phyloP scores from a whole-genome alignment of 2,113 vertebrate species.

The Odontophorus gujanensis region DNA sequence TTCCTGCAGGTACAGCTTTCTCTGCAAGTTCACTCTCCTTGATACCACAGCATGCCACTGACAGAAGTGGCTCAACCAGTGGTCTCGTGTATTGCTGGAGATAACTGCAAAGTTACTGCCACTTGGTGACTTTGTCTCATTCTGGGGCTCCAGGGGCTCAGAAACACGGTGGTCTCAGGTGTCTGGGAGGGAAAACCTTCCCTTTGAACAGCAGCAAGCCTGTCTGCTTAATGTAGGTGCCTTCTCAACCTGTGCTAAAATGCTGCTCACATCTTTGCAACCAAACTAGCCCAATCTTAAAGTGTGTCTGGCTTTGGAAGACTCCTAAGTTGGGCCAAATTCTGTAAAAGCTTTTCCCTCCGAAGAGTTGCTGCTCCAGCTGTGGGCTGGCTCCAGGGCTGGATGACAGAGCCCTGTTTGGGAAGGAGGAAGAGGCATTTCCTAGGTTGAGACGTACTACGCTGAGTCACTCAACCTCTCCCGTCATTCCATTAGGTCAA shows the following conservation, averaged over 20 bases:
- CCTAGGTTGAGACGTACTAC: not conserved
- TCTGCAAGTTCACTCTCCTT: not conserved
- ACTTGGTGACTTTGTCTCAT: not conserved
- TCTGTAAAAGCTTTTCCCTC: not conserved
- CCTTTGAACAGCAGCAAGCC: not conserved
- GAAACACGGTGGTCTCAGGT: not conserved
- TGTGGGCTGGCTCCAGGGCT: not conserved
- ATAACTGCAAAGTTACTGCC: not conserved
- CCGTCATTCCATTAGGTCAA: not conserved
- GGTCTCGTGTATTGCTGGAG: not conserved
- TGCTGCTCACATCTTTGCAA: not conserved
- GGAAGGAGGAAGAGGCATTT: not conserved
- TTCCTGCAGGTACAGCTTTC: not conserved
- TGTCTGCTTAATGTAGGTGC: not conserved
- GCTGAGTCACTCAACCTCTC: conserved; percentile 35
- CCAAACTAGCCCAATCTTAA: not conserved
- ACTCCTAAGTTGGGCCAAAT: not conserved
- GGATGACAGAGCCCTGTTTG: not conserved
- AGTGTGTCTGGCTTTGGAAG: not conserved
- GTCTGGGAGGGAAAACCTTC: fast-evolving
- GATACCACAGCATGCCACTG: not conserved
- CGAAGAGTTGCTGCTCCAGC: not conserved
- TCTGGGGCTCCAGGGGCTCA: not conserved
- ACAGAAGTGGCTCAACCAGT: not conserved
- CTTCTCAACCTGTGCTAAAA: not conserved